A percentile compares a stretch with the other conserved stretches of the same genome.
phyloP scores from a whole-genome alignment of 2,113 vertebrate species.

The Megaptera novaeangliae region DNA sequence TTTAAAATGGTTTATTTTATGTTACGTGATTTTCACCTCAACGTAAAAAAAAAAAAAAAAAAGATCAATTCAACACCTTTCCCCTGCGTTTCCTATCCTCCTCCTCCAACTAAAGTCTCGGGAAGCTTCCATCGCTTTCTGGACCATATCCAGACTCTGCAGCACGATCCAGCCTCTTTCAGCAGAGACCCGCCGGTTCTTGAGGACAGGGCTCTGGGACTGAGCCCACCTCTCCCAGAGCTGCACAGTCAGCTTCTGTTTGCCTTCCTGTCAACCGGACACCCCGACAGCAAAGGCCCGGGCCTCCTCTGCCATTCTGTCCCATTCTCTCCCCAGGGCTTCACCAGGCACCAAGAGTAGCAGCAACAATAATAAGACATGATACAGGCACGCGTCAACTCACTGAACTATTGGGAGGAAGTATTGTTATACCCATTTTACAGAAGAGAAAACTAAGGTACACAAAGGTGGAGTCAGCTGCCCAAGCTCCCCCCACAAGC shows the following conservation, averaged over 20 bases:
- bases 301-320: neutral
- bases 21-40: neutral
- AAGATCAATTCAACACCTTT: neutral
- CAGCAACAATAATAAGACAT: no score
- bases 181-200: neutral
- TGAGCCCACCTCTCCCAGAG: neutral
- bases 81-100: neutral
- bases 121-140: neutral
- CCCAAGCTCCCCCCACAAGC: neutral
- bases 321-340: neutral
- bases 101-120: neutral
- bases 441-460: neutral
- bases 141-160: neutral
- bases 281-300: neutral
- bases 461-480: neutral
- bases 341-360: neutral
- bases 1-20: neutral
- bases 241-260: neutral
- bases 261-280: neutral
- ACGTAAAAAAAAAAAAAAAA: neutral
- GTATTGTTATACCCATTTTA: neutral
- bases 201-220: neutral
- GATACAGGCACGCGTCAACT: neutral
- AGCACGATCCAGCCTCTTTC: neutral
- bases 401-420: neutral